These are phyloP conservation scores for Scophthalmus maximus DNA, from an alignment of 2,113 vertebrate species.

Conservation along the genomic window DNA sequence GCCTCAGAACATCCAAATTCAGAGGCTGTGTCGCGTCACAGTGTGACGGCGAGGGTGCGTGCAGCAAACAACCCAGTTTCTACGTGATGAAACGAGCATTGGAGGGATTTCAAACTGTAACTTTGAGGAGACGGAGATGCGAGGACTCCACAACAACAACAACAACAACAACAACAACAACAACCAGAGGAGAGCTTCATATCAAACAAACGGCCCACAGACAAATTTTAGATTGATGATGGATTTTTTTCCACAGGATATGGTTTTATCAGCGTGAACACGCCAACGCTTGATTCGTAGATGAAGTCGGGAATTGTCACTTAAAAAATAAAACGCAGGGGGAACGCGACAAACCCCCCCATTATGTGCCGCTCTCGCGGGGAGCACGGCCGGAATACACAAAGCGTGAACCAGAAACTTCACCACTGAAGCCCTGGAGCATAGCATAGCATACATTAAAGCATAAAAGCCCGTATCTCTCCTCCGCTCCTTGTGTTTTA, in stretches of 20 bases:
- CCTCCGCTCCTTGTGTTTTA: conserved; percentile 53
- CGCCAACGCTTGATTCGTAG: conserved; percentile 15
- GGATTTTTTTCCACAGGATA: conserved; percentile 20
- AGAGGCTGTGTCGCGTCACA: conserved; percentile 36
- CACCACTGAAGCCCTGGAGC: conserved; percentile 71
- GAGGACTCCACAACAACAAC: conserved; percentile 6
- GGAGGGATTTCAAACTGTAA: background rate
- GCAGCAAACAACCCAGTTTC: conserved; percentile 10
- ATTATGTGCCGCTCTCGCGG: conserved; percentile 47
- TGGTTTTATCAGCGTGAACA: conserved; percentile 47
- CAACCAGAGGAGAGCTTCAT: background rate
- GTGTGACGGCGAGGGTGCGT: background rate
- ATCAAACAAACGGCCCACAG: conserved; percentile 45
- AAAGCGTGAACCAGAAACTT: conserved; percentile 76
- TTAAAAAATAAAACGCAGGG: conserved; percentile 43
- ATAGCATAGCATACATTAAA: conserved; percentile 71
- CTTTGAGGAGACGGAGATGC: conserved; percentile 26
- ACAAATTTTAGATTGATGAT: conserved; percentile 27
- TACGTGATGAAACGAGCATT: conserved; percentile 18
- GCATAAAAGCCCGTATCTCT: conserved; percentile 55
- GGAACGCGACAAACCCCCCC: conserved; percentile 7
- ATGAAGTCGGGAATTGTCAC: conserved; percentile 24
- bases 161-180: background rate
- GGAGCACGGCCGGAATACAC: conserved; percentile 39
- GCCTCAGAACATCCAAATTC: conserved; percentile 61